phyloP scores from a whole-genome alignment of 2,888 invertebrate species.

The Geotrupes spiniger region DNA sequence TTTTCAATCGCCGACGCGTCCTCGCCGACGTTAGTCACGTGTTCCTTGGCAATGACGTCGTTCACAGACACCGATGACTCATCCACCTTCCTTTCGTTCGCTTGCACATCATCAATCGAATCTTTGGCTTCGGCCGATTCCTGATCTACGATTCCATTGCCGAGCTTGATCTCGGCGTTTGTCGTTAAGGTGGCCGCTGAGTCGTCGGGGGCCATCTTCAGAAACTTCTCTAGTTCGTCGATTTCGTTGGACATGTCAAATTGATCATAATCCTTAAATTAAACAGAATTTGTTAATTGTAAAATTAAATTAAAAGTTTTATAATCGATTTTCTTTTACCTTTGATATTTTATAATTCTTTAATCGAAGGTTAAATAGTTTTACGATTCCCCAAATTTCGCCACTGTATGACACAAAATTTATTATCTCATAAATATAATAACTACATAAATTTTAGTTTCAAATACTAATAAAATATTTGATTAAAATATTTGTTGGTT shows the following conservation, averaged over 20 bases:
- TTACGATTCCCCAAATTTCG: too few species aligned
- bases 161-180: conserved; percentile 50
- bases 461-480: too few species aligned
- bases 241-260: conserved; percentile 90
- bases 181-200: conserved; percentile 51
- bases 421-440: too few species aligned
- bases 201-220: conserved; percentile 68
- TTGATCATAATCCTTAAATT: conserved; percentile 82
- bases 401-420: too few species aligned
- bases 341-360: too few species aligned
- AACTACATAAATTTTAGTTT: too few species aligned
- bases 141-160: conserved; percentile 39
- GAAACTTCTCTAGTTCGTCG: conserved; percentile 83
- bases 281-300: conserved; percentile 9
- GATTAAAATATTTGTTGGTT: too few species aligned
- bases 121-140: neutral
- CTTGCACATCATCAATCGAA: neutral
- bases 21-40: too few species aligned
- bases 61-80: neutral
- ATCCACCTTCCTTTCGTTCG: neutral
- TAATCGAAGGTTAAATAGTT: too few species aligned
- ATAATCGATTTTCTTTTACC: too few species aligned
- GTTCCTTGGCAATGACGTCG: conserved; percentile 9
- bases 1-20: neutral
- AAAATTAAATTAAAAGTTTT: too few species aligned